Evolutionary conservation across 2,113 vertebrate species (phyloP), one percentile per base, ranked within the genome.

Genomic region (Neolamprologus caudopunctatus): DNA sequence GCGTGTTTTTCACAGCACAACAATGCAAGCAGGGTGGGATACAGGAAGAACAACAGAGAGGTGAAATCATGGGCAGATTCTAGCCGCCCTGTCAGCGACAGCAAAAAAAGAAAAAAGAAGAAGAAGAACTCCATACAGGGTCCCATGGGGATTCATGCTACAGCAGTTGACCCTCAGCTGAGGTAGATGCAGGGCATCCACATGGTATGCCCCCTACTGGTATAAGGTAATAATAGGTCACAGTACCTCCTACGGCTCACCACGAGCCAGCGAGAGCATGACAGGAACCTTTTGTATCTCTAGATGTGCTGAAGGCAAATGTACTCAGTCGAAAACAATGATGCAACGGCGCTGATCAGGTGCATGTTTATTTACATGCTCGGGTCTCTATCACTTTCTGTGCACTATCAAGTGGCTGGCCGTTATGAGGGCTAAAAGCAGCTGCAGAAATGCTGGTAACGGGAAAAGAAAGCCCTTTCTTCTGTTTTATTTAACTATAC

Each of bases 11-110:
- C 66, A 53, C 35, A 78, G 80, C 53, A 88, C 82, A 88, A 91
- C 83, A 93, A 94, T 54, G 61, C 82, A 82, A 66, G 80, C 79
- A 37, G 85, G 85, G 84, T 33, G 26, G 42, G 24, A 91, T 13
- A 85, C 80, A 83, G 80, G 84, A 71, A 88, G 71, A 89, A 93
- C 81, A 91, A 85, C 80, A 53, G 47, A 6, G 87, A 93, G 92
- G 92, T 93, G 90, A 94, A 93, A 90, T 71, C 35, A 28, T 79
- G 91, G 93, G 75, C 89, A 91, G n/a, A 54, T 88, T 84, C 51
- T 9, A 6, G 79, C 73, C 5, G 37, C 63, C 80, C 85, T 50
- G 16, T 66, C 35, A 80, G 57, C 45, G 45, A 84, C 37, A 4
- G 66, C 33, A 17, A 40, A 57, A 63, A 66, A 40, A 37, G 17